Conservation (phyloP, 1,140 invertebrate genomes). For the Aporrectodea caliginosa region DNA sequence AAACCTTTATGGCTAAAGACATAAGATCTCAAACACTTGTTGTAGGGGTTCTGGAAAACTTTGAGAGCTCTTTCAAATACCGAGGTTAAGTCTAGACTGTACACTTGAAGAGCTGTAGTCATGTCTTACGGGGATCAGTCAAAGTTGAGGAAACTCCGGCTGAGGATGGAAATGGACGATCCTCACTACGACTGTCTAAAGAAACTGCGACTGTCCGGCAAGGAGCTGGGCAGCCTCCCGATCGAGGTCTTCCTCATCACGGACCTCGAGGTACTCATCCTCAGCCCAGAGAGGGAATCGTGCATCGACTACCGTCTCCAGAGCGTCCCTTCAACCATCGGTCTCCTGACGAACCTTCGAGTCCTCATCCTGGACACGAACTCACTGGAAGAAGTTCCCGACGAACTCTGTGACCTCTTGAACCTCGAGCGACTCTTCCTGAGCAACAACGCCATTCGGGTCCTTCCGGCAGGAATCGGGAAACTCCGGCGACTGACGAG, state of each 20-base stretch:
- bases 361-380: slow-evolving; percentile 55
- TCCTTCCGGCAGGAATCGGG: slow-evolving; percentile 45
- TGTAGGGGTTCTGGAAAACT: too few species aligned
- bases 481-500: slow-evolving; percentile 48
- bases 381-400: slow-evolving; percentile 46
- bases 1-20: too few species aligned
- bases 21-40: too few species aligned
- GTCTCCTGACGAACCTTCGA: slow-evolving; percentile 48
- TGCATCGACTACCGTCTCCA: slow-evolving; percentile 50
- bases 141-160: slow-evolving; percentile 34
- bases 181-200: slow-evolving; percentile 46
- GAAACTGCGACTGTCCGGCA: slow-evolving; percentile 50
- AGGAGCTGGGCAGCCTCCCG: slow-evolving; percentile 45
- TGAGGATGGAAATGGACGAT: slow-evolving; percentile 49
- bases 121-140: too few species aligned
- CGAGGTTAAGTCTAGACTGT: too few species aligned
- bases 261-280: slow-evolving; percentile 54
- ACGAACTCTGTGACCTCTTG: slow-evolving; percentile 44
- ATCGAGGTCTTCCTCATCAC: slow-evolving; percentile 45
- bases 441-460: slow-evolving; percentile 51
- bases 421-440: slow-evolving; percentile 51
- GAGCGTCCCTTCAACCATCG: slow-evolving; percentile 45
- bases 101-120: too few species aligned
- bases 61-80: too few species aligned
- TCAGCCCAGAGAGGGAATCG: slow-evolving; percentile 53